A percentile compares a stretch with the other conserved stretches of the same genome.
Conservation (phyloP, 2,888 invertebrate genomes). For the Elysia crispata region DNA sequence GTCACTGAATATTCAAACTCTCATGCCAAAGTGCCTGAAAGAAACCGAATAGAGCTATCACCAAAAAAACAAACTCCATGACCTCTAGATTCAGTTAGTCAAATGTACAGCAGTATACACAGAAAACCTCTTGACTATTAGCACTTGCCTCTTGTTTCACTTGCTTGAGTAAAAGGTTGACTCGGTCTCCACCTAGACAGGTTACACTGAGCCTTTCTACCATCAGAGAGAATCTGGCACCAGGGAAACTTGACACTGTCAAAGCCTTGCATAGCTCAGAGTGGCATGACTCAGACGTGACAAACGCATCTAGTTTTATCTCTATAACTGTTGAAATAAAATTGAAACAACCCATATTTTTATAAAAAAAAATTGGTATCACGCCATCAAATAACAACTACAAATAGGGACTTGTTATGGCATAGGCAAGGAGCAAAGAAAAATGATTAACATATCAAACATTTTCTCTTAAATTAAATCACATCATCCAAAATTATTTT, state of each 20-base stretch:
- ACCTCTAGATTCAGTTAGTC: too few species aligned
- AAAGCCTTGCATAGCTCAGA: conserved; percentile 73
- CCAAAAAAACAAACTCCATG: background rate
- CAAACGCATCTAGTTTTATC: conserved; percentile 71
- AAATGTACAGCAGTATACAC: too few species aligned
- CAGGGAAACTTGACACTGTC: conserved; percentile 66
- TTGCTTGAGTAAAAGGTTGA: conserved; percentile 69
- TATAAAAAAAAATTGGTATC: too few species aligned
- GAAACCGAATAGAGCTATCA: background rate
- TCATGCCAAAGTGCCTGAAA: background rate
- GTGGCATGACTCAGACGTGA: conserved; percentile 69
- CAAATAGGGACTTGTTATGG: too few species aligned
- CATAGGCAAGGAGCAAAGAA: too few species aligned
- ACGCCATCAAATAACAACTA: too few species aligned
- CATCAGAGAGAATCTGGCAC: conserved; percentile 65
- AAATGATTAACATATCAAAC: too few species aligned
- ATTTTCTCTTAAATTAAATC: too few species aligned
- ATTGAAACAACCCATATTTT: too few species aligned
- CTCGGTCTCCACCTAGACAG: conserved; percentile 68
- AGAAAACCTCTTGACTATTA: background rate
- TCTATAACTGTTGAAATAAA: conserved; percentile 67
- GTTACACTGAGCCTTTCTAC: conserved; percentile 70
- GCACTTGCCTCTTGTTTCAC: conserved; percentile 66
- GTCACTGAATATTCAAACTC: too few species aligned
- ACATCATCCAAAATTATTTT: too few species aligned